These are phyloP conservation scores for Leuctra nigra DNA, from an alignment of 2,888 invertebrate species.

Conservation along the genomic window DNA sequence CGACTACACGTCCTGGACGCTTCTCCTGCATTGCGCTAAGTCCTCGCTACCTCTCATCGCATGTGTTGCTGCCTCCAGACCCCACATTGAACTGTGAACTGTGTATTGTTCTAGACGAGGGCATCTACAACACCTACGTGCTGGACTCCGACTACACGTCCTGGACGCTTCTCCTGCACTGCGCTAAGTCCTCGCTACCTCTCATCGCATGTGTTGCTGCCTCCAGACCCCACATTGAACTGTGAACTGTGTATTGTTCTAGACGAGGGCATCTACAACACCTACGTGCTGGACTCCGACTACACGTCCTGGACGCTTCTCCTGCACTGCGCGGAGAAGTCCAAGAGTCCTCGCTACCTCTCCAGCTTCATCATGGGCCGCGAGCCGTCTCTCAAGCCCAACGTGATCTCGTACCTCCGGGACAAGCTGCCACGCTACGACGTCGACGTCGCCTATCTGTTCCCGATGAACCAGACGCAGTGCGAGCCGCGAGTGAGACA, in stretches of 20 bases:
- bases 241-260: slow-evolving; percentile 32
- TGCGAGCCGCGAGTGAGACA: slow-evolving; percentile 39
- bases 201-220: too few relatives aligned
- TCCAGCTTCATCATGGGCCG: slow-evolving; percentile 76
- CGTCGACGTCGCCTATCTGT: slow-evolving; percentile 79
- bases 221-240: too few relatives aligned
- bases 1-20: too few relatives aligned
- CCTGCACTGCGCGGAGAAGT: slow-evolving; percentile 81
- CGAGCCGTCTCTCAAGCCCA: slow-evolving; percentile 50
- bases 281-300: slow-evolving; percentile 78
- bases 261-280: slow-evolving; percentile 87
- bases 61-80: too few relatives aligned
- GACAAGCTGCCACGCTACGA: slow-evolving; percentile 73
- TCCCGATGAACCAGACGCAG: slow-evolving; percentile 68
- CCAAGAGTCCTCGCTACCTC: slow-evolving; percentile 67
- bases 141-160: too few relatives aligned
- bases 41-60: too few relatives aligned
- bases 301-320: slow-evolving; percentile 76
- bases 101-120: too few relatives aligned
- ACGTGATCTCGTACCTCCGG: slow-evolving; percentile 62
- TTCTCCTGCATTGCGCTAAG: too few relatives aligned
- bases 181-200: too few relatives aligned
- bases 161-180: too few relatives aligned
- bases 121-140: too few relatives aligned
- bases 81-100: too few relatives aligned